phyloP scores from a whole-genome alignment of 2,888 invertebrate species.

The Erebia ligea region DNA sequence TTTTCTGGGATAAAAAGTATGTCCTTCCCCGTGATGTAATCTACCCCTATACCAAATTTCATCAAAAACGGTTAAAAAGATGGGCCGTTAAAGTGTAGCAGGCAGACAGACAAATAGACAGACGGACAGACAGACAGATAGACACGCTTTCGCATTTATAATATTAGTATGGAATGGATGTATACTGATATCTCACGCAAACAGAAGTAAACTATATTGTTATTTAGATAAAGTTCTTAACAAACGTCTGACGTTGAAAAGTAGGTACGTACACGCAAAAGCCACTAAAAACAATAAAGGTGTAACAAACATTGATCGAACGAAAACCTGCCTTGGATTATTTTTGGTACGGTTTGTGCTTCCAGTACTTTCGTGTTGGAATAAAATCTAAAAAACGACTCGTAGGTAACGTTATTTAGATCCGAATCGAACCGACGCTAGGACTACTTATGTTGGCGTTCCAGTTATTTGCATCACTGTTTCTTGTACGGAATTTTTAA shows the following conservation, averaged over 20 bases:
- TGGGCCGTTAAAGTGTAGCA: too few species aligned
- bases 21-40: too few species aligned
- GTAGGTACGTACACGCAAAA: neutral
- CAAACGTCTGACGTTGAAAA: neutral
- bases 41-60: too few species aligned
- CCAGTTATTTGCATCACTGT: conserved; percentile 5
- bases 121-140: too few species aligned
- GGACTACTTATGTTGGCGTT: conserved; percentile 5
- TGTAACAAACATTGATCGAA: neutral
- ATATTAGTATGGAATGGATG: too few species aligned
- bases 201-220: neutral
- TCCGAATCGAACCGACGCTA: conserved; percentile 6
- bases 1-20: too few species aligned
- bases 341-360: neutral
- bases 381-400: conserved; percentile 2
- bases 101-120: too few species aligned
- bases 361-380: neutral
- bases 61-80: too few species aligned
- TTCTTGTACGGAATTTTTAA: neutral
- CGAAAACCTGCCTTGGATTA: conserved; percentile 7
- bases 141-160: too few species aligned
- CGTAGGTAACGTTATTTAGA: conserved; percentile 10
- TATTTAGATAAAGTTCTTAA: neutral
- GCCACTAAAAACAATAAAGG: conserved; percentile 4
- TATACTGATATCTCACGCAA: too few species aligned